These are phyloP conservation scores for Cinclus mexicanus DNA, from an alignment of 2,113 vertebrate genomes.

Conservation along the genomic window DNA sequence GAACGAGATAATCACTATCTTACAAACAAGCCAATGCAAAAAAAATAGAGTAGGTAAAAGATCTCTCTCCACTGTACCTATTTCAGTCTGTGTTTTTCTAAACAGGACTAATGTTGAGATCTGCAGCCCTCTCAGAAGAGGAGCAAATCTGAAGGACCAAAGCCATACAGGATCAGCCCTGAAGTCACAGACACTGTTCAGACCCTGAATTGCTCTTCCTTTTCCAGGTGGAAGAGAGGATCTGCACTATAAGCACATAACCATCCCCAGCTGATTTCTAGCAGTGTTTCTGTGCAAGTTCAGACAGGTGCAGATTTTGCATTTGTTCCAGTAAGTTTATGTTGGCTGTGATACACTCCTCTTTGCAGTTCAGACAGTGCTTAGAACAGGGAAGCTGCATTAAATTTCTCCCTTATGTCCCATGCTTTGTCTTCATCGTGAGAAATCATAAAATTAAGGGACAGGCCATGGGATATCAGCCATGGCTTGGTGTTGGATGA, in stretches of 20 bases:
- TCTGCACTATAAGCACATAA: not conserved
- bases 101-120: not conserved
- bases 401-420: constrained; percentile 13
- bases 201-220: not conserved
- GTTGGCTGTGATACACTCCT: not conserved
- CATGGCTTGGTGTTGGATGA: not conserved
- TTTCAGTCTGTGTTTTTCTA: not conserved
- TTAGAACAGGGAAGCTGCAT: not conserved
- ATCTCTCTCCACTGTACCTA: not conserved
- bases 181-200: not conserved
- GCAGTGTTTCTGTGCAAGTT: not conserved
- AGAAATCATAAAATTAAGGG: not conserved
- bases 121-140: not conserved
- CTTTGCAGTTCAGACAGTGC: not conserved
- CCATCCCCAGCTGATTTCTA: not conserved
- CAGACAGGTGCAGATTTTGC: not conserved
- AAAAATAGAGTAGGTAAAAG: not conserved
- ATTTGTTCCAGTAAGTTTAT: not conserved
- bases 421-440: not conserved
- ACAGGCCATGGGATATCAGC: not conserved
- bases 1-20: not conserved
- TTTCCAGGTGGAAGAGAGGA: not conserved
- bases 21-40: not conserved
- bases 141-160: not conserved
- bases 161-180: not conserved